Evolutionary conservation across 2,888 invertebrate species (phyloP).

Genomic region (Orthonevra nobilis): DNA sequence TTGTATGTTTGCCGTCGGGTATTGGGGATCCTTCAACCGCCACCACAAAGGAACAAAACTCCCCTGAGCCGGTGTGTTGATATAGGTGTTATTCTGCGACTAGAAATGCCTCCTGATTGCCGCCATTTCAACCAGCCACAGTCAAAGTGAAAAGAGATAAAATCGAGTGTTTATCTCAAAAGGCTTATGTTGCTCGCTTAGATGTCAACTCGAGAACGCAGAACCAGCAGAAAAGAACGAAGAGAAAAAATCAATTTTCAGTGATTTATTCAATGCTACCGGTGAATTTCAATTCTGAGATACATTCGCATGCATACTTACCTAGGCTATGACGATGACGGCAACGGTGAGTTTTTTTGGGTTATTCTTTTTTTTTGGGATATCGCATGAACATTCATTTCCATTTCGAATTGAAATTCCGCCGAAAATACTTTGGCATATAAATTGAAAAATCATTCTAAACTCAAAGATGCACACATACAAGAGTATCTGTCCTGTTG

Average conservation of each 20-base stretch:
- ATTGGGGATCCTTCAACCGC: too few species aligned
- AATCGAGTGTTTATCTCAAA: slow-evolving; percentile 41
- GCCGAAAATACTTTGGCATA: slow-evolving; percentile 43
- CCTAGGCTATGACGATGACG: too few species aligned
- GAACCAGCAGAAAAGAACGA: background rate
- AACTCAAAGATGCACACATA: too few species aligned
- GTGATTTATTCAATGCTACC: slow-evolving; percentile 61
- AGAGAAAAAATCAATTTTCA: slow-evolving; percentile 41
- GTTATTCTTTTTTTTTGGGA: slow-evolving; percentile 29
- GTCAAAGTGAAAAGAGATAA: slow-evolving; percentile 28
- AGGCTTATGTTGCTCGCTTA: slow-evolving; percentile 17
- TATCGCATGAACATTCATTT: slow-evolving; percentile 17
- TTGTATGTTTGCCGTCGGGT: too few species aligned
- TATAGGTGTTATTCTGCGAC: background rate
- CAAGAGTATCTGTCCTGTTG: background rate
- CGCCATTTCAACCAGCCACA: slow-evolving; percentile 13
- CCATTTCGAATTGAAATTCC: slow-evolving; percentile 52
- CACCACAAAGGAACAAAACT: background rate
- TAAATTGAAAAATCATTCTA: slow-evolving; percentile 57
- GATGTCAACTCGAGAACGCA: slow-evolving; percentile 3
- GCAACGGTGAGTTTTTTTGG: too few species aligned
- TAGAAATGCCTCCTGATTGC: slow-evolving; percentile 3
- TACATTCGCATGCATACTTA: background rate
- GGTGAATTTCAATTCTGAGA: slow-evolving; percentile 50
- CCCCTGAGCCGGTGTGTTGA: background rate